Evolutionary conservation across 2,888 invertebrate genomes (phyloP).

Genomic region (Noctua comes): DNA sequence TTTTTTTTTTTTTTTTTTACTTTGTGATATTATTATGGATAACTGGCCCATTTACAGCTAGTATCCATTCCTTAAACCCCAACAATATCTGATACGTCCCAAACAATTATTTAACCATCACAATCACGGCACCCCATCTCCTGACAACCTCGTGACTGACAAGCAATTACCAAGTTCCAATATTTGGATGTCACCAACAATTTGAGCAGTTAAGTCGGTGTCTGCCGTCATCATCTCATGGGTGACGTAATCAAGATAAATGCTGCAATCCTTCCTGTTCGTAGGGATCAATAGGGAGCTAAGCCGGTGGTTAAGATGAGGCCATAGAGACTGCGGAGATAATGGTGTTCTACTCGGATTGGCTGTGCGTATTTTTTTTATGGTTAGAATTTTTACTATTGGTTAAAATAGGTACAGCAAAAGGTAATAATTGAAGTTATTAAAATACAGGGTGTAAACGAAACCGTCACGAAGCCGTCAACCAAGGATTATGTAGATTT

Average conservation of each 20-base stretch:
- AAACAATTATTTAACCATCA: background rate
- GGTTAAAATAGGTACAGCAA: background rate
- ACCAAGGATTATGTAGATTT: too few relatives aligned
- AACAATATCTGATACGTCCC: constrained; percentile 1
- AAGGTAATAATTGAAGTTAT: background rate
- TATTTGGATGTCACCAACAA: constrained; percentile 37
- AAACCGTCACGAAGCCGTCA: too few relatives aligned
- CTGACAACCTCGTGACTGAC: constrained; percentile 20
- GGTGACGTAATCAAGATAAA: constrained; percentile 59
- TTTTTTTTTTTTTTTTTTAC: too few relatives aligned
- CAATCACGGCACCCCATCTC: constrained; percentile 9
- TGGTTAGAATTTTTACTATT: background rate
- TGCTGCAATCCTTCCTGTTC: constrained; percentile 53
- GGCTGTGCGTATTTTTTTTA: background rate
- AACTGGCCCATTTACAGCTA: too few relatives aligned
- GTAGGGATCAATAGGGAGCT: constrained; percentile 47
- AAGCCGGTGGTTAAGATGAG: constrained; percentile 27
- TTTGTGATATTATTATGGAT: too few relatives aligned
- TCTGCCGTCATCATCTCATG: constrained; percentile 14
- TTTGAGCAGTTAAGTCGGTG: constrained; percentile 27
- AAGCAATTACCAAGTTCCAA: constrained; percentile 50
- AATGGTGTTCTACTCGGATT: background rate
- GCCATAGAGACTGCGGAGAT: constrained; percentile 29
- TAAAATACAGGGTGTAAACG: too few relatives aligned
- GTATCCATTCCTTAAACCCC: background rate